Conservation (phyloP, 2,888 invertebrate genomes). For the Seira ritae region DNA sequence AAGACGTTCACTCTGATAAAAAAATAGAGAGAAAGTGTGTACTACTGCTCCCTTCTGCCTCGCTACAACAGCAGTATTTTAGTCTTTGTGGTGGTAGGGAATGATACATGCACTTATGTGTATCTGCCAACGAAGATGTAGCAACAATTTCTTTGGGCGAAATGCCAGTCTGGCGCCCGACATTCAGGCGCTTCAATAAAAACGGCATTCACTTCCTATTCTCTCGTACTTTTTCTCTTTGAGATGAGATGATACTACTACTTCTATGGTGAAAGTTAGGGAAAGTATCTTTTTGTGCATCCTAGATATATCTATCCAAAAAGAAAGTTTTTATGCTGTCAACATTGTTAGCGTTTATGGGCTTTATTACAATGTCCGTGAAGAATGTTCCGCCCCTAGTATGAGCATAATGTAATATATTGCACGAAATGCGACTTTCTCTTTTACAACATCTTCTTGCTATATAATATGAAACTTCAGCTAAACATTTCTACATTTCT, state of each 20-base stretch:
- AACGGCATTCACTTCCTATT: conserved; percentile 66
- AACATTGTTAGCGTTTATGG: conserved; percentile 15
- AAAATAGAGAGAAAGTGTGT: not conserved
- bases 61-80: not conserved
- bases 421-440: not conserved
- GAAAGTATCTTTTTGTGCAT: conserved; percentile 17
- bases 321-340: conserved; percentile 9
- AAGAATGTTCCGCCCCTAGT: not conserved
- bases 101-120: conserved; percentile 21
- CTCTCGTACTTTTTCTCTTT: conserved; percentile 35
- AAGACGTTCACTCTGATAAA: not conserved
- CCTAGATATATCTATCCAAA: not conserved
- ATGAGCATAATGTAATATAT: not conserved
- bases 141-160: conserved; percentile 72
- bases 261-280: not conserved
- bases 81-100: not conserved
- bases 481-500: not conserved
- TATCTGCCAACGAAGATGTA: conserved; percentile 45
- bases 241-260: not conserved
- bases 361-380: conserved; percentile 10
- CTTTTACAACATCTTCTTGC: not conserved
- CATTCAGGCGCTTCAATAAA: conserved; percentile 73
- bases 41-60: not conserved
- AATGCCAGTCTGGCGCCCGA: conserved; percentile 74
- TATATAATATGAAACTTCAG: not conserved